Evolutionary conservation across 35 echinoderm and acorn worm species (phyloP), one percentile per base, ranked within the genome.

Genomic region (Heliocidaris tuberculata): DNA sequence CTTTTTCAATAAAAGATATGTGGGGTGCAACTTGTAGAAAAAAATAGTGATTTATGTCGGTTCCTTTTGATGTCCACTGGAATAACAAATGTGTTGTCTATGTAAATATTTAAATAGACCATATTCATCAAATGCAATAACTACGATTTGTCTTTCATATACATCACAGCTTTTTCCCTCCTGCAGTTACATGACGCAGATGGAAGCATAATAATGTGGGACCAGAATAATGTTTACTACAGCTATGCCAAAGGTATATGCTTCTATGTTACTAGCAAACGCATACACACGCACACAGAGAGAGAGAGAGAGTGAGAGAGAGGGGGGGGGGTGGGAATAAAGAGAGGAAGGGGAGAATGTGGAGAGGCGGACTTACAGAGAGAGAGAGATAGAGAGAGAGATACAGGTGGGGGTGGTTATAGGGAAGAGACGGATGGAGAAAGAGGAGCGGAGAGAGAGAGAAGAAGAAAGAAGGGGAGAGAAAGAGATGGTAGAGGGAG

Each of bases 161-260:
- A 47, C 31, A 31, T 32, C 15, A 32, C 87, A 89, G 87, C 31
- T 89, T 2, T 89, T 48, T 89, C 87, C 15, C 87, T 89, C 2
- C 4, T 89, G 9, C 47, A 47, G 5, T 47, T 89, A 27, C 87
- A 89, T 89, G 87, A 48, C 31, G 16, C 87, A 32, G 87, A 89
- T 0, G 87, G 47, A 48, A 89, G 47, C 47, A 32, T n/a, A 3
- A 32, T 89, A 32, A 19, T 89, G 29, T 89, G 87, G 87, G 87
- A 89, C 8, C 87, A 89, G 30, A 48, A 89, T 17, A 89, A 31
- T 89, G 87, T 89, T 12, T 89, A 89, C 87, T 89, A 89, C 29
- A 89, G 29, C 31, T 89, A 89, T 89, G 31, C 31, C 24, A 48
- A 32, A 32, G 87, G 87, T 89, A 88, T 89, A 88, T 13, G 17